Base-by-base conservation (phyloP, 2,797 vertebrate genomes). In the Pelochelys cantorii region DNA sequence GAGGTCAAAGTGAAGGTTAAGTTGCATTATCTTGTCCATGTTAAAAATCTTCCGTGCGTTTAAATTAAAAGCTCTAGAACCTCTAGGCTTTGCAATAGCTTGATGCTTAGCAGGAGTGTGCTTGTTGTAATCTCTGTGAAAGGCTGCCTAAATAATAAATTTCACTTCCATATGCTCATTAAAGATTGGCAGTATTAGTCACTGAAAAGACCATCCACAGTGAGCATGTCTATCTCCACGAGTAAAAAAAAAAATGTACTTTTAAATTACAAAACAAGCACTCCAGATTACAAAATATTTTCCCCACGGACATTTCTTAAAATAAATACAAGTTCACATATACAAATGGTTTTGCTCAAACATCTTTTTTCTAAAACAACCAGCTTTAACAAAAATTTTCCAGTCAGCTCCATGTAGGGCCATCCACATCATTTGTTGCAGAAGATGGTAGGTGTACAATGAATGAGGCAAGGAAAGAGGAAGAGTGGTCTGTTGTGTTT, bases 231-330 rank as follows among this genome's bases (percentile, higher is more conserved):
- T 83, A 53, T 52, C 60, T 75, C 48, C 78, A 74, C 15, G 85
- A 25, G 60, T 62, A 29, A 7, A 13, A 65, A 87, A 85, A 54
- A 65, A 87, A 85, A 54, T 13, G 15, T 10, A 5, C 13, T 75
- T 22, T 53, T 0, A 0, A 59, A 15, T 17, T 31, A 13, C 29
- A 17, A 31, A 62, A 31, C 60, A 62, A 62, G 17, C 29, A 31
- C 27, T 62, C 31, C 60, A 31, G 27, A n/a, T 60, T 62, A 31
- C 60, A 62, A n/a, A 31, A 62, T 62, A 62, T 62, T 62, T 62
- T 31, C 60, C 20, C 15, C 11, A 6, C 68, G 11, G 34, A 12
- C n/a, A 23, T 74, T 74, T 42, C 29, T 62, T 62, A 29, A 62
- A 62, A 60, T 27, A 60, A 60, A 29, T 62, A 62, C 3, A 1